Base-by-base conservation (phyloP, 2,888 invertebrate species). In the Portevinia maculata region DNA sequence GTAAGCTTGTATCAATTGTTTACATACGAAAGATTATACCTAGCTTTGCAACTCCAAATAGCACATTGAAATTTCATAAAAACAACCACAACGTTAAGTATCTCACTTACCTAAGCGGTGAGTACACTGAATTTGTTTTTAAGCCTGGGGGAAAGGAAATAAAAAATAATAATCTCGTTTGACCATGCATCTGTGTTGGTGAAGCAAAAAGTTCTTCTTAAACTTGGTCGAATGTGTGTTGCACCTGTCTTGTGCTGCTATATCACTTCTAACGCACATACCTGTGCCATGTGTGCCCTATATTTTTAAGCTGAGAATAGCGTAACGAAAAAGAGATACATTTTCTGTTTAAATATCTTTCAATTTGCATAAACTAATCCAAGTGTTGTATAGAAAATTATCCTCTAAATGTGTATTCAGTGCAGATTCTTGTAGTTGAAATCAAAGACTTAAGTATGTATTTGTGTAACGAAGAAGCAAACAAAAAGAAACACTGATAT, bases 211-310 rank as follows among this genome's bases (percentile, higher is more conserved):
- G 19, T 19, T 44, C 17, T 17, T 44, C 9, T 17, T 9, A 11
- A 34, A 9, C 32, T 50, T n/a, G 9, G 28, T 37, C 44, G 3
- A 11, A n/a, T 52, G 24, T 28, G 28, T 39, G 32, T 21, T 53
- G 55, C 53, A 67, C 69, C 48, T 69, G 69, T 39, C 57, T 37
- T 39, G 19, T 30, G 34, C n/a, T 34, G 21, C 34, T 34, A 48
- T n/a, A 30, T 15, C 28, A 17, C 57, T 48, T 57, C 48, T 19
- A 30, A 24, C 21, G 55, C 52, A 57, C 30, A 50, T 13, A 57
- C 17, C 24, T 28, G 24, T 37, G 17, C 15, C 24, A 59, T 59
- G 28, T 57, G 46, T 69, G 69, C 57, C 69, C 69, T 50, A 69
- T 59, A 59, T 69, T 50, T 30, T 48, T 17, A 57, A 11, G 11